Conservation (phyloP, 2,113 vertebrate genomes). For the Papio anubis region DNA sequence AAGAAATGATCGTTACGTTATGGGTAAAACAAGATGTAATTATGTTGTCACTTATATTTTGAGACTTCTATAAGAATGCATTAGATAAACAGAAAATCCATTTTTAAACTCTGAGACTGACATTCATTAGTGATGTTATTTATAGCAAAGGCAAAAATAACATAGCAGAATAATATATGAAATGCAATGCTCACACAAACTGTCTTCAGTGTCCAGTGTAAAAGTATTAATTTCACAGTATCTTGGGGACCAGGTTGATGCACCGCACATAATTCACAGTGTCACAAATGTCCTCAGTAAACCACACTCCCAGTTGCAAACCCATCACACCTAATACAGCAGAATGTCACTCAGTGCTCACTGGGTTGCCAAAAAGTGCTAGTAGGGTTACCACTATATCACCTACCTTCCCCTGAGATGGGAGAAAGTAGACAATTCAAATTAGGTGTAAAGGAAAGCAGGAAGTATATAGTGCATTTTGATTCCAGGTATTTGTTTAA, state of each 20-base stretch:
- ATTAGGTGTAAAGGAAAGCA: slow-evolving; percentile 30
- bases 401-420: background rate
- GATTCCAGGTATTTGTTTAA: background rate
- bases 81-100: background rate
- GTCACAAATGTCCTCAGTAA: slow-evolving; percentile 67
- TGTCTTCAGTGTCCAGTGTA: slow-evolving; percentile 50
- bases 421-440: slow-evolving; percentile 45
- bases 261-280: slow-evolving; percentile 57
- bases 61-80: background rate
- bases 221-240: slow-evolving; percentile 49
- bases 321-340: slow-evolving; percentile 69
- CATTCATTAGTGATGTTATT: slow-evolving; percentile 54
- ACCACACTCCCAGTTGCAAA: slow-evolving; percentile 53
- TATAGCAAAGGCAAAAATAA: slow-evolving; percentile 31
- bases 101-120: background rate
- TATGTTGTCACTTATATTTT: slow-evolving; percentile 4
- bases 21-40: background rate
- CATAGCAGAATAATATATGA: background rate
- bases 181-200: background rate
- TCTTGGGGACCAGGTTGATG: slow-evolving; percentile 51
- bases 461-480: background rate
- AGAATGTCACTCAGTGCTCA: slow-evolving; percentile 68
- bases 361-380: slow-evolving; percentile 47
- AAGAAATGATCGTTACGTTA: slow-evolving; percentile 15
- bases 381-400: slow-evolving; percentile 34